Evolutionary conservation across 2,113 vertebrate species (phyloP).

Genomic region (Pomatostomus ruficeps): DNA sequence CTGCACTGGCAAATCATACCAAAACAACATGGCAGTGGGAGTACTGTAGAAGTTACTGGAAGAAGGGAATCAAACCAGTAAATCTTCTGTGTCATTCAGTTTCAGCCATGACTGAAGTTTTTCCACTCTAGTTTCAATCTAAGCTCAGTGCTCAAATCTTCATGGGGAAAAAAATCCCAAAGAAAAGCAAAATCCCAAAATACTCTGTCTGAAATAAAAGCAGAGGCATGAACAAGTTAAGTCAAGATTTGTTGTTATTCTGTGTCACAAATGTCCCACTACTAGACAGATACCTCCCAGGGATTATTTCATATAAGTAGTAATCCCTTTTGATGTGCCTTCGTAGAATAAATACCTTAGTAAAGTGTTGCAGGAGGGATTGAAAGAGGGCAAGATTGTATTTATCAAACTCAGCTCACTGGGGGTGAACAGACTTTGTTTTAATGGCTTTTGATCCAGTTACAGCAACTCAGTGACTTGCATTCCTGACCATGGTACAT

Average conservation of each 20-base stretch:
- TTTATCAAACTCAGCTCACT: not conserved
- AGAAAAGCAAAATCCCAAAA: not conserved
- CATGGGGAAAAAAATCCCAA: not conserved
- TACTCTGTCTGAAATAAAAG: not conserved
- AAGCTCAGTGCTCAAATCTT: not conserved
- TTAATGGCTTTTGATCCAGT: not conserved
- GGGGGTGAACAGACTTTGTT: not conserved
- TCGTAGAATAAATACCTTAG: not conserved
- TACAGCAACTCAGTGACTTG: not conserved
- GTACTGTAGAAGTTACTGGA: not conserved
- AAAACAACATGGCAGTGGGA: not conserved
- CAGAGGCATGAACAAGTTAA: not conserved
- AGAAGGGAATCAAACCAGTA: not conserved
- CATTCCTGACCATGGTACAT: not conserved
- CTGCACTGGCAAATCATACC: not conserved
- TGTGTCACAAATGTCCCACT: not conserved
- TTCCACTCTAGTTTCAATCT: not conserved
- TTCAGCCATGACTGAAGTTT: conserved; percentile 15
- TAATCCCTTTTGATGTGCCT: not conserved
- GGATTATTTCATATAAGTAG: not conserved
- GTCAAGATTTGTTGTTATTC: not conserved
- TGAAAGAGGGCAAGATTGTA: not conserved
- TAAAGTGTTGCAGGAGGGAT: not conserved
- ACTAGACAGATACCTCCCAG: not conserved
- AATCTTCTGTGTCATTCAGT: not conserved